Base-by-base conservation (phyloP, 2,113 vertebrate genomes). In the Spermophilus dauricus region DNA sequence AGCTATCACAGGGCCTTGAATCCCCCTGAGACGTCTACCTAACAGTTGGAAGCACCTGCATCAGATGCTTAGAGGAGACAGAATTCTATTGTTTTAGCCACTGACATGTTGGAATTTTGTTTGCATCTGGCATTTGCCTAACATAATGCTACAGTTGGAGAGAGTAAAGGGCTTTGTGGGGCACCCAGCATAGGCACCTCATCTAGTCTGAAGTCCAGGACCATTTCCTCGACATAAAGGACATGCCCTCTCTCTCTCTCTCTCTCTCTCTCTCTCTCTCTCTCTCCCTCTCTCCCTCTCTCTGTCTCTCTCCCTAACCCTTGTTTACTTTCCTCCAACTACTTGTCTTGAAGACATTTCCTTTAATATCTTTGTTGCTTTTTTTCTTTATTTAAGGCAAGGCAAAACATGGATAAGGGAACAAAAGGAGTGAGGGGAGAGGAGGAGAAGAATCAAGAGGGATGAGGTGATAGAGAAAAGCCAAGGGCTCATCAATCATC, bases 361-460 rank as follows among this genome's bases (percentile, higher is more conserved):
- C n/a, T n/a, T n/a, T n/a, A n/a, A n/a, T n/a, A n/a, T n/a, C n/a
- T n/a, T n/a, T n/a, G n/a, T n/a, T n/a, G n/a, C n/a, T n/a, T n/a
- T n/a, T n/a, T n/a, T n/a, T n/a, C n/a, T n/a, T n/a, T n/a, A n/a
- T n/a, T n/a, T n/a, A n/a, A n/a, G n/a, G n/a, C n/a, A n/a, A n/a
- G n/a, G n/a, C n/a, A 58, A 58, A 22, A 20, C 32, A 1, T 86
- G 75, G 14, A n/a, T 22, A 53, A 34, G 2, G 14, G 39, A 75
- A 6, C 9, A 32, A 32, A 16, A 1, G 69, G 11, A 18, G 5
- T 69, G 11, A 67, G 22, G 9, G 1, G 37, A 8, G 1, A 11
- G 22, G 4, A 39, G 56, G 8, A 48, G 16, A 61, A 53, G n/a
- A 65, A 39, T 18, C 0, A 18, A 2, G 12, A 89, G 26, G 32